These are phyloP conservation scores for Hemiprocne comata DNA, from an alignment of 2,113 vertebrate genomes.

Conservation along the genomic window DNA sequence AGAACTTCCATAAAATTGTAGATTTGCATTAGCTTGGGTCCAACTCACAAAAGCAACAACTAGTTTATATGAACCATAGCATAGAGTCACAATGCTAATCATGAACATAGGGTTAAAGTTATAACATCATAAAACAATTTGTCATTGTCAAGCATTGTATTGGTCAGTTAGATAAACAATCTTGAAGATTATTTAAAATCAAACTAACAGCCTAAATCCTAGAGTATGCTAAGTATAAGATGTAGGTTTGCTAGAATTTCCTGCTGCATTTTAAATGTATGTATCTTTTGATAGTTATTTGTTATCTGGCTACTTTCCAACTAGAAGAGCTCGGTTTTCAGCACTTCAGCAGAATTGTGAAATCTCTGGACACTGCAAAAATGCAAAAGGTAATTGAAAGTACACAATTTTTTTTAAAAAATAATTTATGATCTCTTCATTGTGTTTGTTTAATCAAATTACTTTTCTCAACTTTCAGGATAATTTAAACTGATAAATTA, in stretches of 20 bases:
- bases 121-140: not conserved
- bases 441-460: not conserved
- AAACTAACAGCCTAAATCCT: not conserved
- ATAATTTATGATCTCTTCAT: not conserved
- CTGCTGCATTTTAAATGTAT: slow-evolving; percentile 15
- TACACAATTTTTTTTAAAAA: not conserved
- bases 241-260: not conserved
- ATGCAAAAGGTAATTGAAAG: slow-evolving; percentile 81
- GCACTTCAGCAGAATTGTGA: slow-evolving; percentile 82
- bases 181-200: not conserved
- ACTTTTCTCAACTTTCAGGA: not conserved
- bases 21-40: not conserved
- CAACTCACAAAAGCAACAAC: not conserved
- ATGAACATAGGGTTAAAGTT: not conserved
- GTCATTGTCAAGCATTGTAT: not conserved
- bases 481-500: not conserved
- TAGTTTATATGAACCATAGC: not conserved
- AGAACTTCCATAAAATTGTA: not conserved
- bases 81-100: not conserved
- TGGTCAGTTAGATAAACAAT: not conserved
- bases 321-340: slow-evolving; percentile 85
- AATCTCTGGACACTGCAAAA: slow-evolving; percentile 80
- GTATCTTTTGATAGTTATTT: slow-evolving; percentile 81
- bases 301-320: slow-evolving; percentile 86
- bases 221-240: not conserved